Conservation (phyloP, 2,888 invertebrate species). For the Drosophila monieri region DNA sequence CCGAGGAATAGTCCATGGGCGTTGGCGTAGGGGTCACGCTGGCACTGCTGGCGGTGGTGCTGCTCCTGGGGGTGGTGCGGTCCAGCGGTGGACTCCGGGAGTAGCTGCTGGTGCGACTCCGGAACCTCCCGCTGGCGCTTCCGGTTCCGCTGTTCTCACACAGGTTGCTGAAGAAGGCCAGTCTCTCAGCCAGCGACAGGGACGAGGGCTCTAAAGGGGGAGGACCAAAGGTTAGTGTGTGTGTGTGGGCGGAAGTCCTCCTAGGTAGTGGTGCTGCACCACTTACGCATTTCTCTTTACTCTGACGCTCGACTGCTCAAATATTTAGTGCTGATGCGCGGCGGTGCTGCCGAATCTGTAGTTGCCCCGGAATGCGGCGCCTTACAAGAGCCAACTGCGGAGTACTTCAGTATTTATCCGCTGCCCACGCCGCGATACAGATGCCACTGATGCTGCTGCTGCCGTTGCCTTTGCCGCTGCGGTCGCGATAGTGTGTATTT, state of each 20-base stretch:
- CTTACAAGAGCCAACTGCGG: constrained; percentile 14
- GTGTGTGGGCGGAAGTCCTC: neutral
- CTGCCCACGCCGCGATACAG: constrained; percentile 31
- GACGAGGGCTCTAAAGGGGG: constrained; percentile 80
- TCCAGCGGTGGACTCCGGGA: constrained; percentile 68
- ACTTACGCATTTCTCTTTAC: constrained; percentile 74
- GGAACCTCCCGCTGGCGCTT: constrained; percentile 32
- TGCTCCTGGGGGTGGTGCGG: constrained; percentile 76
- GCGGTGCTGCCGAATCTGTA: constrained; percentile 21
- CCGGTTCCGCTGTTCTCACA: constrained; percentile 59
- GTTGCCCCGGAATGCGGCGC: constrained; percentile 21
- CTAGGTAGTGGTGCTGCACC: constrained; percentile 1
- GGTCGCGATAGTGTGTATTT: constrained; percentile 21
- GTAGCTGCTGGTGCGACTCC: constrained; percentile 62
- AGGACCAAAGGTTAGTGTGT: neutral
- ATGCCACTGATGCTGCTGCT: constrained; percentile 4
- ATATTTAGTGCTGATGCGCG: constrained; percentile 35
- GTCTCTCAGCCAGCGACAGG: constrained; percentile 81
- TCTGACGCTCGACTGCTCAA: constrained; percentile 20
- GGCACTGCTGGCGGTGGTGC: constrained; percentile 67
- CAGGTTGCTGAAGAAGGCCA: constrained; percentile 82
- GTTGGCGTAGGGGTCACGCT: constrained; percentile 79
- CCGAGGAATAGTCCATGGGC: constrained; percentile 63
- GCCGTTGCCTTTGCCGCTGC: neutral
- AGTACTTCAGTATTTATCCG: constrained; percentile 41